Evolutionary conservation across 53 echinoderm and acorn worm genomes (phyloP).

Genomic region (Stichopus horrens): DNA sequence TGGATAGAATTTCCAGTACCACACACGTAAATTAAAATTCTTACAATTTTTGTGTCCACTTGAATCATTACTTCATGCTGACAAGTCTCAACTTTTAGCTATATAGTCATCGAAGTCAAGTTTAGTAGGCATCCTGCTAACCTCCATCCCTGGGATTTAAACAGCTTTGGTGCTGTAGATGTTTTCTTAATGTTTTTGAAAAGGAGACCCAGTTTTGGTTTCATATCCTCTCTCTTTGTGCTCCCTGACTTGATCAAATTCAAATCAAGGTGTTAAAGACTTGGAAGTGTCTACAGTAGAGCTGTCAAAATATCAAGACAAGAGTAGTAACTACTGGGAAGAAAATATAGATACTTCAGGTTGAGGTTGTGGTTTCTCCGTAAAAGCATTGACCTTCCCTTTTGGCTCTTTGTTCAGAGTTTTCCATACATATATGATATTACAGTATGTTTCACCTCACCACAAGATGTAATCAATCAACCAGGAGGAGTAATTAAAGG

Average conservation of each 20-base stretch:
- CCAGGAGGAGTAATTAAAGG: neutral
- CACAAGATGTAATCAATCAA: neutral
- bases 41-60: neutral
- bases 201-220: conserved; percentile 7
- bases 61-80: neutral
- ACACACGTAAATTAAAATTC: no score
- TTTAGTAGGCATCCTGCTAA: conserved; percentile 3
- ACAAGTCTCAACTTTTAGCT: neutral
- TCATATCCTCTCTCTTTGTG: conserved; percentile 11
- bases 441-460: neutral
- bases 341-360: neutral
- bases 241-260: conserved; percentile 23
- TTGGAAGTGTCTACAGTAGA: neutral
- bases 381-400: neutral
- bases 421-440: neutral
- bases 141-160: conserved; percentile 15
- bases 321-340: neutral
- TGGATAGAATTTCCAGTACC: no score
- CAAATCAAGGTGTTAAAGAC: conserved; percentile 9
- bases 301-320: conserved; percentile 2
- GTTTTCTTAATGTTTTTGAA: neutral
- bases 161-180: neutral
- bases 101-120: neutral
- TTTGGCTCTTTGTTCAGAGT: neutral
- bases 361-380: neutral